Evolutionary conservation across 2,888 invertebrate genomes (phyloP), one percentile per base, ranked within the genome.

Genomic region (Plebejus anna): DNA sequence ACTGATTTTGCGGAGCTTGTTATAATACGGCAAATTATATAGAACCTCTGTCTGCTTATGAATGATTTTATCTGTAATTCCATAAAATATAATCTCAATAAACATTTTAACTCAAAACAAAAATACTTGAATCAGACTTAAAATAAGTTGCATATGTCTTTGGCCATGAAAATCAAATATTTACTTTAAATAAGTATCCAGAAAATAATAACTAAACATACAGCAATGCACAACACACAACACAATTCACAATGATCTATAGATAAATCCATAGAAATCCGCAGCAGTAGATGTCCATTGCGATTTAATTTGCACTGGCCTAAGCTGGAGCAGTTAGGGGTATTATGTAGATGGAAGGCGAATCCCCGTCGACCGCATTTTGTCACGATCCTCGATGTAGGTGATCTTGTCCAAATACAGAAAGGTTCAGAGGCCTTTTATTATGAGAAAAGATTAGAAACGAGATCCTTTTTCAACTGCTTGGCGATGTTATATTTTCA

Each of bases 341-440:
- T 81, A 84, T 85, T 85, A 85, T 83, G 82, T 81, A 79, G 80
- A 79, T 80, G 82, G 81, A 81, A 78, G 81, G 80, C 81, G 88
- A 89, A 89, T 87, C 89, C 88, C 81, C 80, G 79, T 78, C 78
- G 79, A 77, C 78, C 82, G 78, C 81, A 79, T 78, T 78, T 76
- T 79, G 86, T 87, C 89, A 89, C 88, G 89, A 80, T 77, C 81
- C 81, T 28, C 51, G 42, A 73, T 55, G 32, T 73, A 55, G 73
- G 73, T 55, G 55, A 73, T 73, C 73, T 73, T 73, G 16, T 73
- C 47, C 73, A 73, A 73, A 73, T 51, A 51, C 72, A 28, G 28
- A 13, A 32, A 32, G 73, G 73, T 55, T 73, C 47, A 4, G 38
- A 38, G 47, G 42, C 22, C 47, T 55, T 73, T 11, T 32, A 32